Evolutionary conservation across 2,797 vertebrate species (phyloP).

Genomic region (Chelon auratus): DNA sequence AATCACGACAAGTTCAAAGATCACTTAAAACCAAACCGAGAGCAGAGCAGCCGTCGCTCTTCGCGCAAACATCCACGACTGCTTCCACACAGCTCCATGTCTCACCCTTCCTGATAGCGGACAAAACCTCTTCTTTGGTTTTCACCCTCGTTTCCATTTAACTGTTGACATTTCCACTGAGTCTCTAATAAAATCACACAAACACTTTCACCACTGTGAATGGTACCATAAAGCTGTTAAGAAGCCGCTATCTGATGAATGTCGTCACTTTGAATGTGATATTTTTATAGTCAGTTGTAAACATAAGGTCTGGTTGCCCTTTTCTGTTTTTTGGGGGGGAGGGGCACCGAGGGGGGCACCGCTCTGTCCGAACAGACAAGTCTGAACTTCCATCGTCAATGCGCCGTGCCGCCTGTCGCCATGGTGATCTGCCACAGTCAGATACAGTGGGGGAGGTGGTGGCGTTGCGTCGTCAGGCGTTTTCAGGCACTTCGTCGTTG

Average conservation of each 20-base stretch:
- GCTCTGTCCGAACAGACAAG: slow-evolving; percentile 51
- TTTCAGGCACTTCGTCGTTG: slow-evolving; percentile 66
- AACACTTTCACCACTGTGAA: slow-evolving; percentile 44
- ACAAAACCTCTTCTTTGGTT: slow-evolving; percentile 16
- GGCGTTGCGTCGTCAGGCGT: slow-evolving; percentile 55
- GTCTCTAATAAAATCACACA: slow-evolving; percentile 38
- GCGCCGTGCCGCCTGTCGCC: slow-evolving; percentile 38
- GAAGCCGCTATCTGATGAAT: slow-evolving; percentile 44
- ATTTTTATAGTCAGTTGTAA: slow-evolving; percentile 52
- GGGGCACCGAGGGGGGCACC: slow-evolving; percentile 25
- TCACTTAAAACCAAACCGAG: slow-evolving; percentile 13
- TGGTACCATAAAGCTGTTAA: slow-evolving; percentile 48
- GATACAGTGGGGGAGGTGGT: slow-evolving; percentile 29
- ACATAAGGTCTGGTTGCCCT: slow-evolving; percentile 45
- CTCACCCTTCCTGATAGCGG: neutral
- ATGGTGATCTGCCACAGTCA: slow-evolving; percentile 49
- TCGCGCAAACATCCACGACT: slow-evolving; percentile 2
- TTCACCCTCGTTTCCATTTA: slow-evolving; percentile 1
- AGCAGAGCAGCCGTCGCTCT: slow-evolving; percentile 25
- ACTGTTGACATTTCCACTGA: slow-evolving; percentile 32
- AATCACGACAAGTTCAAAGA: neutral
- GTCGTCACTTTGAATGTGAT: slow-evolving; percentile 36
- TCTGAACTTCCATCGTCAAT: slow-evolving; percentile 40
- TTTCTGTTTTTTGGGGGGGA: neutral
- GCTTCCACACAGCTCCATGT: slow-evolving; percentile 36